Percentiles rank a stretch among this genome's conserved stretches.
phyloP scores from a whole-genome alignment of 2,888 invertebrate genomes.

The Venusia cambrica region DNA sequence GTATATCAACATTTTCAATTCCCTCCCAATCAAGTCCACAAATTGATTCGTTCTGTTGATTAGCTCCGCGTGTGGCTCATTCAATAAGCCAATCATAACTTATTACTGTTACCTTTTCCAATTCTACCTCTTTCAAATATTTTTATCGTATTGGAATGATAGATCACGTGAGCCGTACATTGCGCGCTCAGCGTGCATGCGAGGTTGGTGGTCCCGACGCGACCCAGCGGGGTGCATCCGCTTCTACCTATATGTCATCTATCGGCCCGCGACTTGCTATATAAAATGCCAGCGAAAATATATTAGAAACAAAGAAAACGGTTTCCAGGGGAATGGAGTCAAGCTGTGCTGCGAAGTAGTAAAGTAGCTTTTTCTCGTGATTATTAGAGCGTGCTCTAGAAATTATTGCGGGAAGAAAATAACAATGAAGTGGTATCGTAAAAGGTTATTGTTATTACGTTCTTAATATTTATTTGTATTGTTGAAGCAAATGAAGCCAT shows the following conservation, averaged over 20 bases:
- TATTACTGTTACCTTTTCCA: slow-evolving; percentile 15
- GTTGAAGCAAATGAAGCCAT: too few species aligned
- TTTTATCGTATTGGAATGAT: slow-evolving; percentile 28
- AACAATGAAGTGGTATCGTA: too few species aligned
- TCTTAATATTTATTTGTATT: too few species aligned
- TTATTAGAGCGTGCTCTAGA: slow-evolving; percentile 6
- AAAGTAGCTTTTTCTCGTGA: slow-evolving; percentile 5
- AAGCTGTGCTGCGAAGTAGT: slow-evolving; percentile 15
- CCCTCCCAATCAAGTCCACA: slow-evolving; percentile 32
- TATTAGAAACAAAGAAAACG: slow-evolving; percentile 17
- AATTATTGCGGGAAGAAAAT: too few species aligned
- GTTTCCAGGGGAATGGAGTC: slow-evolving; percentile 6
- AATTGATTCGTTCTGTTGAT: slow-evolving; percentile 37
- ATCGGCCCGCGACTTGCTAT: slow-evolving; percentile 27
- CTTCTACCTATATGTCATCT: slow-evolving; percentile 23
- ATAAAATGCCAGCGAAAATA: slow-evolving; percentile 21
- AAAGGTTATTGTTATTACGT: too few species aligned
- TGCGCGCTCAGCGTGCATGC: slow-evolving; percentile 38
- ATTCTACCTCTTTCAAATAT: slow-evolving; percentile 10
- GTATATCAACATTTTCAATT: slow-evolving; percentile 24
- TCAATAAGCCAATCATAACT: slow-evolving; percentile 21
- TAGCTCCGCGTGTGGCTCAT: slow-evolving; percentile 28
- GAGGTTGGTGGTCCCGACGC: slow-evolving; percentile 43
- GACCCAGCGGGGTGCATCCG: slow-evolving; percentile 33
- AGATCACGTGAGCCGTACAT: slow-evolving; percentile 25